A percentile compares a stretch with the other conserved stretches of the same genome.
Conservation (phyloP, 2,113 vertebrate genomes). For the Panthera leo region DNA sequence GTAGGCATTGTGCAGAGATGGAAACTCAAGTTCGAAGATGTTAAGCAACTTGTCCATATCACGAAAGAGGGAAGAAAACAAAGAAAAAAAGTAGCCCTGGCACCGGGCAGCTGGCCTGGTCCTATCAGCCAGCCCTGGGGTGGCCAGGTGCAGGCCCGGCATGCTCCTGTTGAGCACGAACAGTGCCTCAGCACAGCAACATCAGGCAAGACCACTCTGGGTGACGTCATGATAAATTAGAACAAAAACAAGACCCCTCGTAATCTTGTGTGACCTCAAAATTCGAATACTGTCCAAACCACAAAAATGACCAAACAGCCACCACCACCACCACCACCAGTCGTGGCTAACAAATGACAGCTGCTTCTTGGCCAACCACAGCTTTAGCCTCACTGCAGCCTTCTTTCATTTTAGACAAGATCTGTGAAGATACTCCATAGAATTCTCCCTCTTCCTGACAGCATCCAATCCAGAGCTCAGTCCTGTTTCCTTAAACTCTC, state of each 20-base stretch:
- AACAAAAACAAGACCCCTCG: background rate
- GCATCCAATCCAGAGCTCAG: background rate
- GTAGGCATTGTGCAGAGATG: background rate
- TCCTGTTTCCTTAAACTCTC: background rate
- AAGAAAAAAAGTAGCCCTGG: background rate
- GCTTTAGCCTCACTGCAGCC: background rate
- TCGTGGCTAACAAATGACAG: background rate
- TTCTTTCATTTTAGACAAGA: background rate
- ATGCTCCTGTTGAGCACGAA: too few relatives aligned
- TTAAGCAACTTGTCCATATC: background rate
- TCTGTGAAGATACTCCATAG: background rate
- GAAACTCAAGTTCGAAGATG: background rate
- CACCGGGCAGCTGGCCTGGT: background rate
- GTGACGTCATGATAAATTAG: background rate
- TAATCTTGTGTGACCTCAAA: background rate
- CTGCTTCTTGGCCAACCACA: background rate
- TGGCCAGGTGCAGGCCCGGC: fast-evolving
- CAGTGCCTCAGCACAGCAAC: background rate
- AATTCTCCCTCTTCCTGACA: background rate
- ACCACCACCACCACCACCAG: background rate
- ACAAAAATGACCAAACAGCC: background rate
- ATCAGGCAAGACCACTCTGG: background rate
- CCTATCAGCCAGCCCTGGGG: background rate
- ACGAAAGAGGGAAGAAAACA: background rate
- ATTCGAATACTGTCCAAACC: background rate